Conservation (phyloP, 1,140 invertebrate species). For the Trigoniulus corallinus region DNA sequence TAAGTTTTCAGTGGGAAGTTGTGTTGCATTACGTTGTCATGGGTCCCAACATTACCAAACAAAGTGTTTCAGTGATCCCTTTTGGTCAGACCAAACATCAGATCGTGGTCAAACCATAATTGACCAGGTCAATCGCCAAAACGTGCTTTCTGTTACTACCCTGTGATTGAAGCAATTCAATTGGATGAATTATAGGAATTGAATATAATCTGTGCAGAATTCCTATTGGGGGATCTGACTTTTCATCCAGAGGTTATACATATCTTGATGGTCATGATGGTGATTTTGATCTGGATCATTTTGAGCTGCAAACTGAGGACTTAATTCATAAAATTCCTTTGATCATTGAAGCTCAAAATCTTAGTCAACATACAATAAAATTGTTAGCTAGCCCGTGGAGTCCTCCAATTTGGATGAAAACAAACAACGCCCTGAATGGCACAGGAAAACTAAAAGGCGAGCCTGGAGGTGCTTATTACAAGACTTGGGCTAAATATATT, state of each 20-base stretch:
- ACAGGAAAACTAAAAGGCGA: conserved; percentile 33
- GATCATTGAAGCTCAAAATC: conserved; percentile 33
- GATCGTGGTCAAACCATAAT: too few species aligned
- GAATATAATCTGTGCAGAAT: conserved; percentile 20
- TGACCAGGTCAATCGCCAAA: too few species aligned
- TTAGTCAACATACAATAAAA: conserved; percentile 27
- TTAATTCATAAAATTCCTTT: conserved; percentile 36
- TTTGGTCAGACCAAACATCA: too few species aligned
- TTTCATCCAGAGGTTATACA: conserved; percentile 31
- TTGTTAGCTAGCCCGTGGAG: conserved; percentile 62
- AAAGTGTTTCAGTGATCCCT: too few species aligned
- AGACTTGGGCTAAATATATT: conserved; percentile 63
- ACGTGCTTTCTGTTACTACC: too few species aligned
- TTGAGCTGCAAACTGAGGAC: conserved; percentile 29
- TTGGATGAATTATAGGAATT: too few species aligned
- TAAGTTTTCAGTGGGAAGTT: too few species aligned
- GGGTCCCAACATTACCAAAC: too few species aligned
- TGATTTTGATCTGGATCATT: conserved; percentile 28
- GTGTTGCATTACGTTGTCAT: too few species aligned
- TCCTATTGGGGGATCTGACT: conserved; percentile 35
- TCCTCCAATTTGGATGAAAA: conserved; percentile 87
- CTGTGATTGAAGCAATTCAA: too few species aligned
- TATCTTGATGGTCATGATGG: conserved; percentile 25
- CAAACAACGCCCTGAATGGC: conserved; percentile 40
- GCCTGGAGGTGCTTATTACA: conserved; percentile 44